Conservation (phyloP, 2,888 invertebrate genomes). For the Ligdia adustata region DNA sequence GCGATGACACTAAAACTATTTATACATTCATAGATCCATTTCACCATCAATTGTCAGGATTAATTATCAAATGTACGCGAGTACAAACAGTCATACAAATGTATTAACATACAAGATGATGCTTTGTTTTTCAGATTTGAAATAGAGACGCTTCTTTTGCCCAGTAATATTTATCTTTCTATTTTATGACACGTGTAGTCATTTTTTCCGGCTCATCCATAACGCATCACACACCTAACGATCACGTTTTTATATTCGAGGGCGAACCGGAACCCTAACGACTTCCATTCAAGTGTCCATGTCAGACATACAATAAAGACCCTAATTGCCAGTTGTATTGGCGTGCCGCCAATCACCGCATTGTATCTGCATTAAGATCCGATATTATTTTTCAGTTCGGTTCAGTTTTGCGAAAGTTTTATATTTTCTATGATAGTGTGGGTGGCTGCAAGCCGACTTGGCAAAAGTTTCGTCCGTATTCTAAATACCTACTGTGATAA, state of each 20-base stretch:
- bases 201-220: constrained; percentile 1
- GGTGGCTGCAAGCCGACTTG: constrained; percentile 1
- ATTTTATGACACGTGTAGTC: background rate
- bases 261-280: constrained; percentile 18
- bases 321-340: constrained; percentile 39
- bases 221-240: constrained; percentile 4
- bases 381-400: constrained; percentile 12
- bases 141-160: too few species aligned
- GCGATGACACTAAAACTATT: too few species aligned
- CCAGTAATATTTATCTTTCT: too few species aligned
- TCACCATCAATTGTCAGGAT: too few species aligned
- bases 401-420: constrained; percentile 5
- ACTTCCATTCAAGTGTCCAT: constrained; percentile 27
- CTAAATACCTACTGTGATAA: background rate
- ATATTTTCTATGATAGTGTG: constrained; percentile 5
- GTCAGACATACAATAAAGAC: constrained; percentile 33
- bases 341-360: constrained; percentile 34
- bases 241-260: constrained; percentile 18
- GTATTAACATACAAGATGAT: too few species aligned
- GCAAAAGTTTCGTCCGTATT: background rate
- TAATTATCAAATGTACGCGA: too few species aligned
- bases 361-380: constrained; percentile 26
- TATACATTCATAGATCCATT: too few species aligned
- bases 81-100: too few species aligned
- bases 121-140: too few species aligned